Conservation (phyloP, 2,888 invertebrate species). For the Drosophila austrosaltans region DNA sequence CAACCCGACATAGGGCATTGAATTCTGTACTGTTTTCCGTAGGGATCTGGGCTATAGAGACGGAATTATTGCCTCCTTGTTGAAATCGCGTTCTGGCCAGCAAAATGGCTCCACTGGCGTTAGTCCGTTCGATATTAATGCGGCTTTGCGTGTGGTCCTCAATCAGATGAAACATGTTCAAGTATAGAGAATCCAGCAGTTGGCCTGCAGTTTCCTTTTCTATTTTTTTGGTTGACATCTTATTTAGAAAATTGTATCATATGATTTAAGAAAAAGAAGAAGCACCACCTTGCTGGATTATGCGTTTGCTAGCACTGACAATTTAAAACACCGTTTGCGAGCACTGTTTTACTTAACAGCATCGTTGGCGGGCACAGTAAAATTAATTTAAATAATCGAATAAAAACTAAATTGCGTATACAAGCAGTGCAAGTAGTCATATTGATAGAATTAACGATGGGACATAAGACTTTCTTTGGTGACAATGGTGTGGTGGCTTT, state of each 20-base stretch:
- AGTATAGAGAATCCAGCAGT: slow-evolving; percentile 88
- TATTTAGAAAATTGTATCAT: neutral
- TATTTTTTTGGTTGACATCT: slow-evolving; percentile 36
- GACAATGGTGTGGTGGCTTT: slow-evolving; percentile 19
- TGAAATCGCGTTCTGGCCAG: slow-evolving; percentile 92
- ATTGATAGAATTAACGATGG: slow-evolving; percentile 31
- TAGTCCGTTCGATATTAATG: slow-evolving; percentile 88
- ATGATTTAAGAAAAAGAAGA: slow-evolving; percentile 6
- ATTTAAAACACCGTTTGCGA: too few relatives aligned
- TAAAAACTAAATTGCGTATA: too few relatives aligned
- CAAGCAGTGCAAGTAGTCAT: too few relatives aligned
- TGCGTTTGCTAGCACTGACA: too few relatives aligned
- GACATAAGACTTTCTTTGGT: slow-evolving; percentile 66
- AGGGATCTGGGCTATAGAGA: slow-evolving; percentile 88
- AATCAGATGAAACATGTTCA: slow-evolving; percentile 89
- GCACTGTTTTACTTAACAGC: too few relatives aligned
- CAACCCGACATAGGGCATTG: slow-evolving; percentile 82
- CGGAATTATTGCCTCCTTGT: slow-evolving; percentile 89
- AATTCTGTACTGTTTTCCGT: slow-evolving; percentile 86
- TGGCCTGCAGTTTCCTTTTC: slow-evolving; percentile 71
- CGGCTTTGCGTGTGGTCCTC: slow-evolving; percentile 89
- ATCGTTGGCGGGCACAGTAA: neutral
- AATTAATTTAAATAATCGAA: neutral
- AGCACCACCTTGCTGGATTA: neutral
- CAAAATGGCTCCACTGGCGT: slow-evolving; percentile 86